A percentile compares a stretch with the other conserved stretches of the same genome.
Evolutionary conservation across 2,797 vertebrate species (phyloP).

Genomic region (Cephalopachus bancanus): DNA sequence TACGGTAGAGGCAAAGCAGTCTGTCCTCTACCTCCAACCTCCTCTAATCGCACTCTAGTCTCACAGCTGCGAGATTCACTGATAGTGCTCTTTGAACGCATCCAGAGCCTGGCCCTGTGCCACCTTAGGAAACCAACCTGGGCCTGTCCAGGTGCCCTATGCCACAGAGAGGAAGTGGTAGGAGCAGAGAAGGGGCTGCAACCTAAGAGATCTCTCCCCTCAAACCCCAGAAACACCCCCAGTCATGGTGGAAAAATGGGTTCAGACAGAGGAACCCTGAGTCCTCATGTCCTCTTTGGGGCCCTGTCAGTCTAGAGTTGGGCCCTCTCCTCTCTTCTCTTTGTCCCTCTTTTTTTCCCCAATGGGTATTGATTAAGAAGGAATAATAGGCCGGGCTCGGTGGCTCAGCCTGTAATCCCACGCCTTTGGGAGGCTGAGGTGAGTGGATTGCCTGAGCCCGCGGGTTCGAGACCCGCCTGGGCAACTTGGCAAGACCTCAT

Average conservation of each 20-base stretch:
- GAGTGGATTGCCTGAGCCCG: too few species aligned
- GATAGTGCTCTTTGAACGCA: slow-evolving; percentile 68
- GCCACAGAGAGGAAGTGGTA: slow-evolving; percentile 83
- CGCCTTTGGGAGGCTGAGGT: too few species aligned
- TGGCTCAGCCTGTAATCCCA: too few species aligned
- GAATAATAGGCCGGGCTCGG: too few species aligned
- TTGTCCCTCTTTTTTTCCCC: background rate
- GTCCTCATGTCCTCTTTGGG: background rate
- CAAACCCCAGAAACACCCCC: slow-evolving; percentile 19
- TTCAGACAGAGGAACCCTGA: background rate
- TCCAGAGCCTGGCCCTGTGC: slow-evolving; percentile 64
- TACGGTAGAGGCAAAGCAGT: background rate
- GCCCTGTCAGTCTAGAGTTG: too few species aligned
- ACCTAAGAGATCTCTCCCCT: slow-evolving; percentile 33
- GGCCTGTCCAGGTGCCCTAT: slow-evolving; percentile 72
- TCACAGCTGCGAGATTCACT: slow-evolving; percentile 80
- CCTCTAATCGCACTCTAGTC: slow-evolving; percentile 38
- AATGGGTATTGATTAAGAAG: background rate
- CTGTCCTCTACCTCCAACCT: background rate
- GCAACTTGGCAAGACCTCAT: too few species aligned
- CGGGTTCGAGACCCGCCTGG: too few species aligned
- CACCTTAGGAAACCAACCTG: slow-evolving; percentile 50
- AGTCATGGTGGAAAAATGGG: background rate
- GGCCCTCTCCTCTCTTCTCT: background rate
- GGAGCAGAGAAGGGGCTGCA: slow-evolving; percentile 65